A percentile compares a stretch with the other conserved stretches of the same genome.
Evolutionary conservation across 2,888 invertebrate genomes (phyloP).

Genomic region (Scaptodrosophila latifasciaeformis): DNA sequence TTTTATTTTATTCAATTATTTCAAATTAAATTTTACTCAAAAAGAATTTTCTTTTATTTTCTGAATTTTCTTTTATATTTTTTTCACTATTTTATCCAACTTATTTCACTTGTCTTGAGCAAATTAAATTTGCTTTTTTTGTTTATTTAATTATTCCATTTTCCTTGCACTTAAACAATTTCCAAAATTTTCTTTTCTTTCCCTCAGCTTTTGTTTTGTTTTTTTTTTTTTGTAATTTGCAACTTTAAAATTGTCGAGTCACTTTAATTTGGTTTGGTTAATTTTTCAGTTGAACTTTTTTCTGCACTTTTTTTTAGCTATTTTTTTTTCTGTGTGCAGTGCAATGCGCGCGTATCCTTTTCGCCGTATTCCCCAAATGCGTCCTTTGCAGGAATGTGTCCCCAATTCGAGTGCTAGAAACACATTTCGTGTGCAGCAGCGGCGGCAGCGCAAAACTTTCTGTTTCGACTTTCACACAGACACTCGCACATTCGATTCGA

Average conservation of each 20-base stretch:
- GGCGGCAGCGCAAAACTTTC: conserved; percentile 48
- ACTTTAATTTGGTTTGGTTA: not conserved
- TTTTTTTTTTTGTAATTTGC: not conserved
- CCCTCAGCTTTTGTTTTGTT: not conserved
- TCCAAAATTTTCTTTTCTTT: no score
- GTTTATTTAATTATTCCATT: not conserved
- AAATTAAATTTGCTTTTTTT: not conserved
- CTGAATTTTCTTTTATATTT: not conserved
- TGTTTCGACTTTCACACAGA: conserved; percentile 53
- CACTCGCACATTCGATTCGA: no score
- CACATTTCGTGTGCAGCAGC: conserved; percentile 43
- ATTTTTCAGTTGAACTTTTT: conserved; percentile 12
- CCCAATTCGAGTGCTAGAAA: conserved; percentile 67
- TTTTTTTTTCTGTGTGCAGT: conserved; percentile 3
- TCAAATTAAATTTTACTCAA: not conserved
- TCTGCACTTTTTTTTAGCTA: conserved; percentile 10
- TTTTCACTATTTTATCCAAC: not conserved
- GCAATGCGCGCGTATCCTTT: conserved; percentile 10
- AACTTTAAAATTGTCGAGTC: no score
- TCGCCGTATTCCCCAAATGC: conserved; percentile 37
- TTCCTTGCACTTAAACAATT: not conserved
- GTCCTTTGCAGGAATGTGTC: conserved; percentile 69
- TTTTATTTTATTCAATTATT: not conserved
- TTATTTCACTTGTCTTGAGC: no score
- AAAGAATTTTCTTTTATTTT: not conserved